These are phyloP conservation scores for Drosophila paranaensis DNA, from an alignment of 2,888 invertebrate species.

Conservation along the genomic window DNA sequence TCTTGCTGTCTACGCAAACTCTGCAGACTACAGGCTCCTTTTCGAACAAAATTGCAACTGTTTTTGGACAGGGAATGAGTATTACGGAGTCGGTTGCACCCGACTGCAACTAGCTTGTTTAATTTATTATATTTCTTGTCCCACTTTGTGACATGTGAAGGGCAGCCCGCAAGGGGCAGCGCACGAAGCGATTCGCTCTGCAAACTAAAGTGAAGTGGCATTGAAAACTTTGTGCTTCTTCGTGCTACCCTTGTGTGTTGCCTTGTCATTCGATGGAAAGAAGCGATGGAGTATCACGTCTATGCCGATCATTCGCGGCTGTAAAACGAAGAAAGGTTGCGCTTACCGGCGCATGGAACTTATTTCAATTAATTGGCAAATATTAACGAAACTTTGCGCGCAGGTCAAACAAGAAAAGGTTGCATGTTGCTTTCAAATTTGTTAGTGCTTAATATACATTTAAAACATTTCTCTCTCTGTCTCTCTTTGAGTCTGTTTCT, in stretches of 20 bases:
- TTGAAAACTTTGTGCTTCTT: constrained; percentile 59
- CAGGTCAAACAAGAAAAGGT: constrained; percentile 19
- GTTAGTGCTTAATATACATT: constrained; percentile 55
- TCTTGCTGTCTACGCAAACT: too few relatives aligned
- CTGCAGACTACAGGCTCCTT: not conserved
- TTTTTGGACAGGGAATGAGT: not conserved
- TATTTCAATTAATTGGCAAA: constrained; percentile 65
- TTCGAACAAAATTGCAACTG: too few relatives aligned
- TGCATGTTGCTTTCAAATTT: constrained; percentile 33
- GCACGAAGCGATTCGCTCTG: constrained; percentile 41
- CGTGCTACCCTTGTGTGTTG: constrained; percentile 7
- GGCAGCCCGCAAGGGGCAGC: constrained; percentile 13
- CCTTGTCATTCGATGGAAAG: constrained; percentile 48
- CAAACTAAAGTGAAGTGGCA: constrained; percentile 58
- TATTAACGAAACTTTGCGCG: constrained; percentile 42
- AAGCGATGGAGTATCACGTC: constrained; percentile 32
- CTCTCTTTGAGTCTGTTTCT: constrained; percentile 14
- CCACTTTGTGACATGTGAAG: constrained; percentile 25
- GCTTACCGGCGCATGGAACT: constrained; percentile 33
- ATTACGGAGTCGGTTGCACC: not conserved
- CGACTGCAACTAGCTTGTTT: not conserved
- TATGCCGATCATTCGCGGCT: constrained; percentile 41
- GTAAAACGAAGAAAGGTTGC: not conserved
- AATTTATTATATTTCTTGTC: constrained; percentile 21
- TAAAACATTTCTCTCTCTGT: constrained; percentile 34